These are phyloP conservation scores for Potamarius usumacintae DNA, from an alignment of 2,113 vertebrate species.

Conservation along the genomic window DNA sequence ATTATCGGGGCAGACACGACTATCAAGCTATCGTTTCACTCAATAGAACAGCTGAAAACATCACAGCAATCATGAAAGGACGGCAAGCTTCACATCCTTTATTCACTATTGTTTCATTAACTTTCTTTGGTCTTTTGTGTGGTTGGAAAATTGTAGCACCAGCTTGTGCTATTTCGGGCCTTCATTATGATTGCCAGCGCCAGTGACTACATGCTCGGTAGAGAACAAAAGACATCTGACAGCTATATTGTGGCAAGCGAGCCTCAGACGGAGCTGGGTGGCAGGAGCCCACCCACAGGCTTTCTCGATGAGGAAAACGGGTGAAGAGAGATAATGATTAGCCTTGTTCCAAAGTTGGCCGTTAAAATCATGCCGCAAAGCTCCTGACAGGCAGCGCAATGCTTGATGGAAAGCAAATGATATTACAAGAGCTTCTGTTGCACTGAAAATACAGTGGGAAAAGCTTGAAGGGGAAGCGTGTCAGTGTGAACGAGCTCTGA, in stretches of 20 bases:
- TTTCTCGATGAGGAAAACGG: conserved; percentile 40
- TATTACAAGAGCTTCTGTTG: conserved; percentile 44
- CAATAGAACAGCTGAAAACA: conserved; percentile 8
- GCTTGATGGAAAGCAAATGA: conserved; percentile 50
- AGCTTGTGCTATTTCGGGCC: conserved; percentile 22
- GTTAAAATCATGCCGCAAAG: background rate
- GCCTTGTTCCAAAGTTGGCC: conserved; percentile 35
- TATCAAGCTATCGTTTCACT: conserved; percentile 9
- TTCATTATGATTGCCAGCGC: conserved; percentile 32
- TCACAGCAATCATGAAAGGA: background rate
- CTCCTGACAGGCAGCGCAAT: conserved; percentile 45
- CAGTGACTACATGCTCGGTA: conserved; percentile 38
- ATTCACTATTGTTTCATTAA: conserved; percentile 34
- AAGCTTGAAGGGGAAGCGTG: conserved; percentile 10
- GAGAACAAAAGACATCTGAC: conserved; percentile 51
- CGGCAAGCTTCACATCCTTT: background rate
- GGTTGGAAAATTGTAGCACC: conserved; percentile 14
- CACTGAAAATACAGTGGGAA: conserved; percentile 29
- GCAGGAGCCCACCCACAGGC: conserved; percentile 46
- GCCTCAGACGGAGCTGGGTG: conserved; percentile 38
- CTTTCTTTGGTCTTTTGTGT: conserved; percentile 41
- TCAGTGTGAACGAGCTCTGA: conserved; percentile 32
- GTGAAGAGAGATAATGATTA: conserved; percentile 44
- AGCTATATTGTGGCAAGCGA: conserved; percentile 30
- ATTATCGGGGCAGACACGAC: background rate